phyloP scores from a whole-genome alignment of 2,888 invertebrate species.

The Dicycla oo region DNA sequence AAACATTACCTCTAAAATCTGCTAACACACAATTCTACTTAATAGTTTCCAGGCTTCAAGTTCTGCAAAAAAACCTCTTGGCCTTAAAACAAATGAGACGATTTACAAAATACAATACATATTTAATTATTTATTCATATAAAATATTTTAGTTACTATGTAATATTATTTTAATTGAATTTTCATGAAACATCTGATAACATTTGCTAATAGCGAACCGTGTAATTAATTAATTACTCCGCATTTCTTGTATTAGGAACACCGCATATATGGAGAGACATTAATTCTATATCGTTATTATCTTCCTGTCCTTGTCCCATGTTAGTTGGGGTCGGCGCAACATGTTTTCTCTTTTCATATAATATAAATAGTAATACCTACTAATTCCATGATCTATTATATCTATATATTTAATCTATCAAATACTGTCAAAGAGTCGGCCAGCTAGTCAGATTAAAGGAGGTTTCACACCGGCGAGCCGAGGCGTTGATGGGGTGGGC shows the following conservation, averaged over 20 bases:
- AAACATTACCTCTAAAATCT: background rate
- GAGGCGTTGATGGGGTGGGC: background rate
- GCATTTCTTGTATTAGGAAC: constrained; percentile 36
- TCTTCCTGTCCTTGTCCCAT: too few relatives aligned
- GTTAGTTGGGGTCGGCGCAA: too few relatives aligned
- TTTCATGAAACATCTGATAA: constrained; percentile 46
- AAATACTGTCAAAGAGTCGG: background rate
- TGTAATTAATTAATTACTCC: constrained; percentile 61
- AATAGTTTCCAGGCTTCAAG: background rate
- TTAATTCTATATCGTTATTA: background rate
- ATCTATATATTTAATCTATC: too few relatives aligned
- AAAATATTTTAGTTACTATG: background rate
- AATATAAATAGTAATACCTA: background rate
- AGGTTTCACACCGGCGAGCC: background rate
- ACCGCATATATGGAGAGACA: constrained; percentile 14
- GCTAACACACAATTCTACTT: background rate
- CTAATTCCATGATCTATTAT: background rate
- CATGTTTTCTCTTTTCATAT: too few relatives aligned
- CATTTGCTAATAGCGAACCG: constrained; percentile 43
- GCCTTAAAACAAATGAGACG: background rate
- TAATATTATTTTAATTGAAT: constrained; percentile 27
- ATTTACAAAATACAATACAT: background rate
- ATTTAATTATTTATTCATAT: background rate
- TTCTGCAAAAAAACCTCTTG: background rate
- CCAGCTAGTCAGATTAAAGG: background rate